Conservation (phyloP, 1,140 invertebrate species). For the Daktulosphaira vitifoliae region DNA sequence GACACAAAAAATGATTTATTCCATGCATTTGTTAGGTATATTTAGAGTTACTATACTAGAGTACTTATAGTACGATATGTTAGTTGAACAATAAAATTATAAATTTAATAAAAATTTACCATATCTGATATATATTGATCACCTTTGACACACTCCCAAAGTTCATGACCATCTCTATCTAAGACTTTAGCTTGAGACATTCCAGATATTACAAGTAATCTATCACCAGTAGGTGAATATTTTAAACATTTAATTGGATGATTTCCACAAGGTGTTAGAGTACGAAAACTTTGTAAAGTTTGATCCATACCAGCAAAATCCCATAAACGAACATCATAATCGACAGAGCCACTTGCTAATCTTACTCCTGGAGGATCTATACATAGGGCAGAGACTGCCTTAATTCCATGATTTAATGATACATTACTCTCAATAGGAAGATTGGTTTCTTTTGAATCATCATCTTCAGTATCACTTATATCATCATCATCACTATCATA, state of each 20-base stretch:
- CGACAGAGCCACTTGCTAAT: constrained; percentile 83
- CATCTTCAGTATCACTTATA: constrained; percentile 42
- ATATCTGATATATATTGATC: constrained; percentile 96
- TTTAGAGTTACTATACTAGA: too few species aligned
- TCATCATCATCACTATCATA: constrained; percentile 41
- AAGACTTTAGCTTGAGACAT: constrained; percentile 86
- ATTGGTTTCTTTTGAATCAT: constrained; percentile 50
- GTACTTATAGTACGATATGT: too few species aligned
- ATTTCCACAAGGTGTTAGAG: constrained; percentile 85
- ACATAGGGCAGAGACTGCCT: constrained; percentile 76
- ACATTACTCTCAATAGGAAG: constrained; percentile 77
- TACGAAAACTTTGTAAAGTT: constrained; percentile 80
- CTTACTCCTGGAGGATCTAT: constrained; percentile 88
- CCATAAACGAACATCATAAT: constrained; percentile 95
- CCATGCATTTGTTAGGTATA: too few species aligned
- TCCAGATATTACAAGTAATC: constrained; percentile 88
- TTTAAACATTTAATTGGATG: constrained; percentile 85
- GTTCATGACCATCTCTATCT: constrained; percentile 92
- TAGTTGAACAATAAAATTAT: too few species aligned
- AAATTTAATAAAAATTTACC: constrained; percentile 44
- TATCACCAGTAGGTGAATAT: constrained; percentile 89
- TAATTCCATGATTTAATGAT: constrained; percentile 71
- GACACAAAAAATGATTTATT: too few species aligned
- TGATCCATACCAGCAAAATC: constrained; percentile 98
- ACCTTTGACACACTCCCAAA: constrained; percentile 89